phyloP scores from a whole-genome alignment of 2,888 invertebrate genomes.

The Margaritifera margaritifera region DNA sequence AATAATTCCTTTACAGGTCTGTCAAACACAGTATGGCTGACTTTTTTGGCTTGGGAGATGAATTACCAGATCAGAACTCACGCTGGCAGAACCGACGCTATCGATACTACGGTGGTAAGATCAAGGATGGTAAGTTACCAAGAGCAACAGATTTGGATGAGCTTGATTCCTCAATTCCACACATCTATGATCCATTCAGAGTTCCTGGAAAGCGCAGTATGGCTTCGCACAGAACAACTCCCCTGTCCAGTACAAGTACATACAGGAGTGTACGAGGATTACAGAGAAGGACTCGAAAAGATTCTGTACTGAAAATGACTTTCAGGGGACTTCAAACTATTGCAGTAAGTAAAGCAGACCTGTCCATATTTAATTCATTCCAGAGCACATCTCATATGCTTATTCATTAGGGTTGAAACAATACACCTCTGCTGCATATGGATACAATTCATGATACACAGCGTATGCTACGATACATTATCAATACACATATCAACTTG shows the following conservation, averaged over 20 bases:
- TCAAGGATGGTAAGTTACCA: constrained; percentile 51
- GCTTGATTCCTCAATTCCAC: constrained; percentile 41
- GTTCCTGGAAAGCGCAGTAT: constrained; percentile 30
- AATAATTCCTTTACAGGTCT: constrained; percentile 74
- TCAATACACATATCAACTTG: too few species aligned
- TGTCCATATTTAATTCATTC: too few species aligned
- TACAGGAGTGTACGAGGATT: constrained; percentile 30
- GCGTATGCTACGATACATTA: too few species aligned
- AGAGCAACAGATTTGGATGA: constrained; percentile 49
- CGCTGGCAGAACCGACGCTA: constrained; percentile 84
- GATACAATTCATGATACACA: too few species aligned
- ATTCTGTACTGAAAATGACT: constrained; percentile 88
- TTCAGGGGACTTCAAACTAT: constrained; percentile 86
- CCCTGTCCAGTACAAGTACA: constrained; percentile 55
- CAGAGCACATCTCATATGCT: too few species aligned
- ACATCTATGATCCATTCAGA: constrained; percentile 59
- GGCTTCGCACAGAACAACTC: constrained; percentile 51
- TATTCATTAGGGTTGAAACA: too few species aligned
- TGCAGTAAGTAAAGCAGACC: constrained; percentile 77
- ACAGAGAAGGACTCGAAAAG: constrained; percentile 69
- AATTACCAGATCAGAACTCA: constrained; percentile 77
- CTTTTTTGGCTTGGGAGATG: constrained; percentile 89
- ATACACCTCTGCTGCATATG: too few species aligned
- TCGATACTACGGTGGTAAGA: constrained; percentile 51
- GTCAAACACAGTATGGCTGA: constrained; percentile 86